phyloP scores from a whole-genome alignment of 2,797 vertebrate genomes.

The Sebastolobus alascanus region DNA sequence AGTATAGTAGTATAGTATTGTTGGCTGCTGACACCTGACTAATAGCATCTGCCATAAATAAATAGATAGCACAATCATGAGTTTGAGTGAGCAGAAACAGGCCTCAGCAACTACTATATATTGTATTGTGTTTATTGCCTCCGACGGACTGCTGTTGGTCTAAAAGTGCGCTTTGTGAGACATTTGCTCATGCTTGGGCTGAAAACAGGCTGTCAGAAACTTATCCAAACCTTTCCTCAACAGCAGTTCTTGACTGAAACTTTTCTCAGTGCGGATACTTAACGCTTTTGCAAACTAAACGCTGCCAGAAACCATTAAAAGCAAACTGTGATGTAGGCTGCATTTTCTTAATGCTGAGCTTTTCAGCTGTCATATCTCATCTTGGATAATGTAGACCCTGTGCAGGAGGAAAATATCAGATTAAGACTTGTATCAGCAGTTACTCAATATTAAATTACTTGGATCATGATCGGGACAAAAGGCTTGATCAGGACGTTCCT shows the following conservation, averaged over 20 bases:
- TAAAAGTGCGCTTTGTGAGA: not conserved
- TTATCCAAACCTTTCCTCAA: not conserved
- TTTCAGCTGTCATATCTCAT: constrained; percentile 6
- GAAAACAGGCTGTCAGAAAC: not conserved
- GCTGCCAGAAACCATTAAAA: constrained; percentile 4
- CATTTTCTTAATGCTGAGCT: constrained; percentile 14
- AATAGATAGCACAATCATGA: not conserved
- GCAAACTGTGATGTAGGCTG: not conserved
- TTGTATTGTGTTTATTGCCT: not conserved
- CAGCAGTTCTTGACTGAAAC: not conserved
- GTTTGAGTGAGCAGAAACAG: not conserved
- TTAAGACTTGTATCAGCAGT: not conserved
- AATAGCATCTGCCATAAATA: not conserved
- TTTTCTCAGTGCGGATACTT: not conserved
- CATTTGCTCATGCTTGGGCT: not conserved
- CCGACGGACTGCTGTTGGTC: not conserved
- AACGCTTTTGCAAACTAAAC: not conserved
- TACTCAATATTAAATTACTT: not conserved
- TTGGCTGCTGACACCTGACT: no score
- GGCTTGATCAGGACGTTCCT: not conserved
- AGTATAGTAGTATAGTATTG: no score
- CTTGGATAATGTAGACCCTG: not conserved
- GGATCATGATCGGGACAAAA: not conserved
- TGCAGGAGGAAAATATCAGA: not conserved
- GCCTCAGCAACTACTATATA: not conserved